A percentile compares a stretch with the other conserved stretches of the same genome.
Evolutionary conservation across 1,140 invertebrate genomes (phyloP).

Genomic region (Episyrphus balteatus): DNA sequence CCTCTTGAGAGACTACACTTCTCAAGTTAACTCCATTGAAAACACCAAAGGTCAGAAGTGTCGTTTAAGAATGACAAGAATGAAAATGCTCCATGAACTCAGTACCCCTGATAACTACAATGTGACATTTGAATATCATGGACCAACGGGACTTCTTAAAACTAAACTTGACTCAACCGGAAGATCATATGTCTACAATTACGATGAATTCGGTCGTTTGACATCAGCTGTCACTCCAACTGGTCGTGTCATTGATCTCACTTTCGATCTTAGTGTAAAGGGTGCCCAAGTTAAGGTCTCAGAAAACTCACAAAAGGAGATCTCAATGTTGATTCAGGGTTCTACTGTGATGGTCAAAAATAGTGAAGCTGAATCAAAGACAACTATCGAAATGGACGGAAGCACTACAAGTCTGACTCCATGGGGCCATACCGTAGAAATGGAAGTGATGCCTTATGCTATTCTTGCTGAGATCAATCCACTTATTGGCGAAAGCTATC

Average conservation of each 20-base stretch:
- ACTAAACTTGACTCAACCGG: constrained; percentile 83
- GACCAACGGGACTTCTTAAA: constrained; percentile 74
- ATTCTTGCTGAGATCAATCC: constrained; percentile 73
- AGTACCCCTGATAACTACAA: constrained; percentile 85
- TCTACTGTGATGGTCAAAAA: constrained; percentile 69
- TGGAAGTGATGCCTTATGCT: constrained; percentile 75
- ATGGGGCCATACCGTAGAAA: constrained; percentile 73
- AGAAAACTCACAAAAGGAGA: constrained; percentile 68
- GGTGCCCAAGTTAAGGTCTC: constrained; percentile 77
- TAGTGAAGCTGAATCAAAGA: constrained; percentile 69
- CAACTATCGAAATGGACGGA: constrained; percentile 68
- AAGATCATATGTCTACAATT: constrained; percentile 86
- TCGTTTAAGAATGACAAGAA: constrained; percentile 72
- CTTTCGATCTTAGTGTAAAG: constrained; percentile 78
- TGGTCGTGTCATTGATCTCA: constrained; percentile 72
- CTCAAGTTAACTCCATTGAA: constrained; percentile 84
- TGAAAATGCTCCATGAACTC: constrained; percentile 79
- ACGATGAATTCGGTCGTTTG: constrained; percentile 87
- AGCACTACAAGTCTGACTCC: constrained; percentile 66
- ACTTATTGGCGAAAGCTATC: constrained; percentile 75
- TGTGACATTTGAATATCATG: constrained; percentile 86
- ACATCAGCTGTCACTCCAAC: constrained; percentile 85
- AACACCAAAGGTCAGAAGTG: constrained; percentile 91
- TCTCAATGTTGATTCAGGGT: constrained; percentile 78
- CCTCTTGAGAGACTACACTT: constrained; percentile 76